These are phyloP conservation scores for Ophion obscuratus DNA, from an alignment of 2,888 invertebrate species.

Conservation along the genomic window DNA sequence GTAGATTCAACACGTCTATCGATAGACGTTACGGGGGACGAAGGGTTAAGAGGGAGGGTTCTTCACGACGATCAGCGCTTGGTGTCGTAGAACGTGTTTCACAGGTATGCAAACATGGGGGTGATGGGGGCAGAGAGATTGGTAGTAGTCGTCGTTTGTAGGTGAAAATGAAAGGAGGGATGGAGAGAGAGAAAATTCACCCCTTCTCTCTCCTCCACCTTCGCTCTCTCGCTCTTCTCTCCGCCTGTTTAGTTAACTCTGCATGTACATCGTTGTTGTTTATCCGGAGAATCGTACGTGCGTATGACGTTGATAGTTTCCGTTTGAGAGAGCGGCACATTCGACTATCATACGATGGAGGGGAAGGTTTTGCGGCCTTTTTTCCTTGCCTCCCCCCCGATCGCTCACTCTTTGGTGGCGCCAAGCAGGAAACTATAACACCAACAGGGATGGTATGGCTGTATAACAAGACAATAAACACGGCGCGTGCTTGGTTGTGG, in stretches of 20 bases:
- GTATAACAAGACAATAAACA: conserved; percentile 63
- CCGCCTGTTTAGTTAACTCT: not conserved
- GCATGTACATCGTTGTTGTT: conserved; percentile 42
- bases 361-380: not conserved
- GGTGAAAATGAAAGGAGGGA: not conserved
- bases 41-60: conserved; percentile 3
- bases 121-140: too few relatives aligned
- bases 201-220: not conserved
- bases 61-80: conserved; percentile 24
- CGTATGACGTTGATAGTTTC: conserved; percentile 43
- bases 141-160: too few relatives aligned
- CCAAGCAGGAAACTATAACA: conserved; percentile 33
- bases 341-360: conserved; percentile 7
- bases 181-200: not conserved
- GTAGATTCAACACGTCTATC: conserved; percentile 10
- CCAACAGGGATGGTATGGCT: conserved; percentile 32
- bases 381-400: not conserved
- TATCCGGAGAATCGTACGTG: conserved; percentile 51
- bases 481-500: conserved; percentile 14
- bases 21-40: not conserved
- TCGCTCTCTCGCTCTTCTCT: too few relatives aligned
- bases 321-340: conserved; percentile 11
- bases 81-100: conserved; percentile 40
- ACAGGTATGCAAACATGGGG: conserved; percentile 17
- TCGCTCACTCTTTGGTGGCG: too few relatives aligned